Conservation (phyloP, 2,888 invertebrate genomes). For the Perizoma flavofasciatum region DNA sequence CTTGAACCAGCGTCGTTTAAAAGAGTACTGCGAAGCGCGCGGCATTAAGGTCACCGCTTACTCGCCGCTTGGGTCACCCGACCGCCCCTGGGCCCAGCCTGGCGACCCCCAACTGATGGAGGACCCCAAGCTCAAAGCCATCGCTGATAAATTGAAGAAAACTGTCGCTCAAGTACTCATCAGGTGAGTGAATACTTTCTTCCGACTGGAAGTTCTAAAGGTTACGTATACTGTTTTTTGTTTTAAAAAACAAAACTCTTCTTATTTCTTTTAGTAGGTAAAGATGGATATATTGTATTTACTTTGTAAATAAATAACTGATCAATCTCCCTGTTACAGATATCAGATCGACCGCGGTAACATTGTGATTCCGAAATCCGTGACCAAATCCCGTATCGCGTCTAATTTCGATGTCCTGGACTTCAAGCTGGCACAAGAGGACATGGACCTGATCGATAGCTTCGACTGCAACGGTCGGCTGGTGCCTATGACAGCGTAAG, state of each 20-base stretch:
- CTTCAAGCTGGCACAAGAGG: slow-evolving; percentile 88
- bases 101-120: slow-evolving; percentile 88
- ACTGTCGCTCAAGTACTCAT: slow-evolving; percentile 88
- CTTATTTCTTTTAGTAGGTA: no score
- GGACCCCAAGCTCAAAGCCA: slow-evolving; percentile 86
- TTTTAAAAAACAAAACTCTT: no score
- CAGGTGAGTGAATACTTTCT: slow-evolving; percentile 59
- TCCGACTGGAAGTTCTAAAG: no score
- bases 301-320: no score
- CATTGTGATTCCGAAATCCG: slow-evolving; percentile 93
- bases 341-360: slow-evolving; percentile 85
- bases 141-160: slow-evolving; percentile 86
- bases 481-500: slow-evolving; percentile 62
- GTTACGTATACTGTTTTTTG: no score
- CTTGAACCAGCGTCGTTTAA: slow-evolving; percentile 87
- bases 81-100: slow-evolving; percentile 92
- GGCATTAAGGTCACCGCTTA: slow-evolving; percentile 66
- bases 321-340: slow-evolving; percentile 39
- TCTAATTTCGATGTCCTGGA: slow-evolving; percentile 90
- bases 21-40: slow-evolving; percentile 85
- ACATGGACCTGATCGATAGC: slow-evolving; percentile 77
- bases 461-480: slow-evolving; percentile 76
- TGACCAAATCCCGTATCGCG: slow-evolving; percentile 87
- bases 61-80: slow-evolving; percentile 93
- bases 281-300: no score